phyloP scores from a whole-genome alignment of 1,140 invertebrate genomes.

The Drosophila nannoptera region DNA sequence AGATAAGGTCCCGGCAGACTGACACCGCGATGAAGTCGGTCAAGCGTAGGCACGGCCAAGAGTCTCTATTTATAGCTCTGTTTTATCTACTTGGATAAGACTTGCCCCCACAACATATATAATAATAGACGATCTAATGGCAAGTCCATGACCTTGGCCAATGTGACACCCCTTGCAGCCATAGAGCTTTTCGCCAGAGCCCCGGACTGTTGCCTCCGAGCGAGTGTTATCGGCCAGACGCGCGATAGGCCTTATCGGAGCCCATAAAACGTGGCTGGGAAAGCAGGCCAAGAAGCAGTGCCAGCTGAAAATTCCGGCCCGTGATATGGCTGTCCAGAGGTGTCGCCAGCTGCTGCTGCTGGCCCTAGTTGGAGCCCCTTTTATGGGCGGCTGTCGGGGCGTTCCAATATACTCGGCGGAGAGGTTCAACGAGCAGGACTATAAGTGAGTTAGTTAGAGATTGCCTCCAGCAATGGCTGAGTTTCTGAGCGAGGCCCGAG shows the following conservation, averaged over 20 bases:
- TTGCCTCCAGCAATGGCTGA: not conserved
- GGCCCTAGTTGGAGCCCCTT: not conserved
- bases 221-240: constrained; percentile 6
- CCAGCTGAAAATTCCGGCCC: not conserved
- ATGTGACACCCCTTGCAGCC: no score
- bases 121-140: no score
- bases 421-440: no score
- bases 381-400: constrained; percentile 29
- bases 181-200: no score
- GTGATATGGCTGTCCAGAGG: constrained; percentile 28
- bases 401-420: constrained; percentile 60
- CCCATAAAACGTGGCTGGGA: not conserved
- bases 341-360: constrained; percentile 14
- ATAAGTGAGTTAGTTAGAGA: no score
- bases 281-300: not conserved
- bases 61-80: no score
- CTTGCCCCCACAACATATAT: no score
- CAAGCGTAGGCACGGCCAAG: no score
- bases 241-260: constrained; percentile 12
- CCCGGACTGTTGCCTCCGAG: not conserved
- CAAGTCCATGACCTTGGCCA: constrained; percentile 1
- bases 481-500: not conserved
- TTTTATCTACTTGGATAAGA: no score
- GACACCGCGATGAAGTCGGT: no score
- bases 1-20: no score